Conservation (phyloP, 2,888 invertebrate species). For the Acanthoscelides obtectus region DNA sequence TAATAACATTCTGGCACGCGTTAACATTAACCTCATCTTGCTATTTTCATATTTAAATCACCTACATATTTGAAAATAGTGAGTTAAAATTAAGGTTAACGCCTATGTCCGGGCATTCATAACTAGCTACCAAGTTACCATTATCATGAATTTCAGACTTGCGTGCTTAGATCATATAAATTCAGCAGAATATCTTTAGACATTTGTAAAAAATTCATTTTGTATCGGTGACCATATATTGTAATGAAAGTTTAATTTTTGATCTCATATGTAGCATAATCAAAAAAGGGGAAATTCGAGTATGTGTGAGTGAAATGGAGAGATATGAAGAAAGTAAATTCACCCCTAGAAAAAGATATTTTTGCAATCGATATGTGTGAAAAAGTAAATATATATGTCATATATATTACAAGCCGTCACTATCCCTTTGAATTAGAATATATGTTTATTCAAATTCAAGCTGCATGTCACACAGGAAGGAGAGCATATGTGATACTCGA, state of each 20-base stretch:
- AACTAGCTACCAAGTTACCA: background rate
- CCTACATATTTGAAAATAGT: too few species aligned
- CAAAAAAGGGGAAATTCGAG: conserved; percentile 27
- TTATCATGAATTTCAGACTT: background rate
- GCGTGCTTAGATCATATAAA: background rate
- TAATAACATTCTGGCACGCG: too few species aligned
- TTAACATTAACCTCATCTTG: too few species aligned
- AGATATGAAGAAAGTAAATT: conserved; percentile 8
- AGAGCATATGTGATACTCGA: background rate
- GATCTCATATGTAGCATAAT: conserved; percentile 39
- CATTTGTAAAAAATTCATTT: background rate
- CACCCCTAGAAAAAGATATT: conserved; percentile 36
- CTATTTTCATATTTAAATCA: too few species aligned
- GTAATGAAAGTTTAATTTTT: conserved; percentile 15
- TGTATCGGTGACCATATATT: background rate
- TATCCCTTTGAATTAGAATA: conserved; percentile 17
- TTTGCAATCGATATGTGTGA: conserved; percentile 38
- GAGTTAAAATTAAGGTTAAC: background rate
- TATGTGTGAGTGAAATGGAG: background rate
- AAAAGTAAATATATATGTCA: conserved; percentile 23
- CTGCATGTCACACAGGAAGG: background rate
- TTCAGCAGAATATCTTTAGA: background rate
- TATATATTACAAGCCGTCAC: conserved; percentile 21
- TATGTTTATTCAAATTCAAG: background rate
- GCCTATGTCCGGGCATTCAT: background rate